Evolutionary conservation across 2,797 vertebrate genomes (phyloP), one percentile per base, ranked within the genome.

Genomic region (Anguilla anguilla): DNA sequence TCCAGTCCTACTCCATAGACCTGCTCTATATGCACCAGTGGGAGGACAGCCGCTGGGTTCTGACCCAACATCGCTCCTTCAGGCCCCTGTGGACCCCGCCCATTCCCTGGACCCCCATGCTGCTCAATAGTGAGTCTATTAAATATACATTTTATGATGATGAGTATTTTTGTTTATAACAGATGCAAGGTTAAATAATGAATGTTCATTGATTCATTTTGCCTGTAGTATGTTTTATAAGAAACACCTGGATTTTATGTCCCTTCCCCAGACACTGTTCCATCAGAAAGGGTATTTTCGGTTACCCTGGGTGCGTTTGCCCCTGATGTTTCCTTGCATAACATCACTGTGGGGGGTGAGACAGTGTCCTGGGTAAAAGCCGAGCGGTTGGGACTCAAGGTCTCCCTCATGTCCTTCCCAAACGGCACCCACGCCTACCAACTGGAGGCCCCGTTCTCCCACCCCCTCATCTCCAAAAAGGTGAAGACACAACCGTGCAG

Each of bases 381-480:
- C 39, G 90, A 90, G 39, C 81, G 89, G 6, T 90, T 90, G 0
- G 91, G 92, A 22, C 91, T 96, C 81, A 88, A 35, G n/a, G 89
- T 96, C 86, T 94, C 91, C 83, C 93, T 91, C 89, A 82, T 92
- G 84, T 57, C 39, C 1, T 92, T 95, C 86, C 81, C 91, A 83
- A 96, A 96, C 2, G 93, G 94, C 88, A 95, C 91, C 0, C 92
- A 93, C 92, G 93, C 90, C 86, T 97, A 96, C 92, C 92, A 86
- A 83, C 90, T 97, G 46, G 87, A 90, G 89, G 89, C 95, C 22
- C 92, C 89, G 31, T 92, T 96, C 87, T 94, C 95, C 28, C 94
- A 96, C 87, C 89, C 92, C 0, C 89, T 92, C 59, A 91, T 96
- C 17, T 91, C 92, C 82, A 93, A 93, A 83, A 87, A 92, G 95